phyloP scores from a whole-genome alignment of 2,888 invertebrate species.

The Lithophane semibrunnea region DNA sequence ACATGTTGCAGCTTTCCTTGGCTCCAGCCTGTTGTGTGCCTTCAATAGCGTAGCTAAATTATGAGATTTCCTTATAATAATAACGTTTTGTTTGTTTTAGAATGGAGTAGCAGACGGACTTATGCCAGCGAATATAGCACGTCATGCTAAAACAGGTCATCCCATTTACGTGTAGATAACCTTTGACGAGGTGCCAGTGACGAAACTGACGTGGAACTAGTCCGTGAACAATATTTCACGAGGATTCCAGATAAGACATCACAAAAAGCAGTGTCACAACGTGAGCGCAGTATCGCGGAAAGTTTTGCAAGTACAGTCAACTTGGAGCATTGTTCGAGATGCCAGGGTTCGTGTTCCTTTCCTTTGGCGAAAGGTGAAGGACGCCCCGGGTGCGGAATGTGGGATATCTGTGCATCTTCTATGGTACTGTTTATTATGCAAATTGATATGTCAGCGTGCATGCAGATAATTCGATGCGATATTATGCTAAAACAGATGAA shows the following conservation, averaged over 20 bases:
- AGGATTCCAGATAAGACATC: conserved; percentile 84
- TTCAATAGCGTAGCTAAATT: conserved; percentile 52
- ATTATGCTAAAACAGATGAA: conserved; percentile 61
- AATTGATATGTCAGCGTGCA: conserved; percentile 73
- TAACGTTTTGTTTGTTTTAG: conserved; percentile 22
- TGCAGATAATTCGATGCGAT: conserved; percentile 62
- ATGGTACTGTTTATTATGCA: conserved; percentile 75
- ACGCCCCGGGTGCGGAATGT: conserved; percentile 75
- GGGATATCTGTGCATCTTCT: conserved; percentile 75
- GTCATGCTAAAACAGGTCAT: conserved; percentile 66
- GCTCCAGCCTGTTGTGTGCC: conserved; percentile 48
- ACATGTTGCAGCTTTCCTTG: conserved; percentile 68
- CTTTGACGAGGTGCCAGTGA: conserved; percentile 79
- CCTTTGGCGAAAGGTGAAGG: conserved; percentile 87
- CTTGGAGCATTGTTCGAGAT: conserved; percentile 81
- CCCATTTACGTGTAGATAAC: conserved; percentile 79
- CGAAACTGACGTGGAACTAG: conserved; percentile 80
- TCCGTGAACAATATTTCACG: conserved; percentile 83
- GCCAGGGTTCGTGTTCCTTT: conserved; percentile 80
- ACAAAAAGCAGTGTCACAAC: conserved; percentile 85
- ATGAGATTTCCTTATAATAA: conserved; percentile 35
- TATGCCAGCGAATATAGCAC: conserved; percentile 51
- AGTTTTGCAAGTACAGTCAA: conserved; percentile 83
- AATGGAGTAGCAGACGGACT: conserved; percentile 32
- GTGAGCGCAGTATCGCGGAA: conserved; percentile 78